These are phyloP conservation scores for Metridium senile DNA, from an alignment of 92 coral and sea anemone genomes.

Conservation along the genomic window DNA sequence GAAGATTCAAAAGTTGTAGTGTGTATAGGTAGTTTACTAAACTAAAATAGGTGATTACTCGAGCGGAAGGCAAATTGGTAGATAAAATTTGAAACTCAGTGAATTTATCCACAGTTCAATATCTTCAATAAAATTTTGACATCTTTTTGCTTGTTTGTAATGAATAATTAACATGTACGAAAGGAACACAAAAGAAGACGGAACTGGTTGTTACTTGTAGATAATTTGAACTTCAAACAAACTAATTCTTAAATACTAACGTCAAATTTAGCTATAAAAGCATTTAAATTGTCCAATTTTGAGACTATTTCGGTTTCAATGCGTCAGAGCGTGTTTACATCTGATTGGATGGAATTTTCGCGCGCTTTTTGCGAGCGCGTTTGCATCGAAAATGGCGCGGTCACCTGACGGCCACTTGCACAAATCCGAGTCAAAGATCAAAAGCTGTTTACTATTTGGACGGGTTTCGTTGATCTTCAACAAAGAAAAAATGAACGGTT, in stretches of 20 bases:
- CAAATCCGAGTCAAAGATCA: constrained; percentile 60
- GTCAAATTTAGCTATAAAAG: background rate
- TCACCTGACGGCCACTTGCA: constrained; percentile 28
- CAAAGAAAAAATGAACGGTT: constrained; percentile 21
- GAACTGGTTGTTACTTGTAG: constrained; percentile 30
- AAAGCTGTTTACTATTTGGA: constrained; percentile 36
- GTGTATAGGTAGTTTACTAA: background rate
- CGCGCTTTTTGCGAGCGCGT: constrained; percentile 13
- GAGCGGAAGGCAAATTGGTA: background rate
- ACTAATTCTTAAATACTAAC: background rate
- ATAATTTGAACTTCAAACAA: constrained; percentile 1
- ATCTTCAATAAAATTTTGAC: constrained; percentile 22
- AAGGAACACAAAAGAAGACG: constrained; percentile 15
- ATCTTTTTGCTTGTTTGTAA: constrained; percentile 14
- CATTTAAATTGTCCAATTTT: background rate
- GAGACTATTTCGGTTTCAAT: background rate
- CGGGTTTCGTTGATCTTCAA: constrained; percentile 27
- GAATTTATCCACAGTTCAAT: constrained; percentile 5
- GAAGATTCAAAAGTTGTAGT: background rate
- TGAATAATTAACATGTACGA: constrained; percentile 16
- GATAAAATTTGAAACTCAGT: background rate
- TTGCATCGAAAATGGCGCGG: constrained; percentile 26
- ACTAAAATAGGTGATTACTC: background rate
- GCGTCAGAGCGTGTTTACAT: background rate
- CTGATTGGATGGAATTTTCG: constrained; percentile 7